Conservation (phyloP, 2,797 vertebrate species). For the Miichthys miiuy region DNA sequence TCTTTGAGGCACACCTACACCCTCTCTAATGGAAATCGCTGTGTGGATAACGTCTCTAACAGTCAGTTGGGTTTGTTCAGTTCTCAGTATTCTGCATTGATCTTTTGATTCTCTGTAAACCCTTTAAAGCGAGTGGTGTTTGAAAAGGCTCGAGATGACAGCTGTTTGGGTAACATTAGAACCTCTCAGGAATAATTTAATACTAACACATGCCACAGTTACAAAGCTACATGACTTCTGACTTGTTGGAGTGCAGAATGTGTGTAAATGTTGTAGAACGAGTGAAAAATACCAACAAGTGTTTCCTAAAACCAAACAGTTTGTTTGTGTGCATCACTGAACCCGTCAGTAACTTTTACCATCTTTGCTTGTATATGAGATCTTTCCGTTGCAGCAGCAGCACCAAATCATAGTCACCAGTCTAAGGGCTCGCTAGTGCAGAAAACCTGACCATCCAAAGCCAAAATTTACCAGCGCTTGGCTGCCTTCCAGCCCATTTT, state of each 20-base stretch:
- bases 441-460: conserved; percentile 49
- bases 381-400: conserved; percentile 20
- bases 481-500: conserved; percentile 54
- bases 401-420: conserved; percentile 41
- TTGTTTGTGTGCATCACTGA: background rate
- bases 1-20: background rate
- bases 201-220: too few relatives aligned
- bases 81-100: background rate
- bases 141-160: background rate
- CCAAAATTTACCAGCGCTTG: conserved; percentile 58
- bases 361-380: background rate
- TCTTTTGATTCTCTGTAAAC: background rate
- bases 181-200: background rate
- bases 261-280: background rate
- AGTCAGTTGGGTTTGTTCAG: background rate
- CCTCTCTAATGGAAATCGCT: background rate
- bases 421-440: conserved; percentile 29
- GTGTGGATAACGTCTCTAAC: too few relatives aligned
- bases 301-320: background rate
- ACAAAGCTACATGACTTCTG: background rate
- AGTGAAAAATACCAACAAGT: background rate
- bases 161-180: background rate
- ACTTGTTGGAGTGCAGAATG: background rate
- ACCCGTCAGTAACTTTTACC: background rate
- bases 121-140: background rate